Evolutionary conservation across 1,140 invertebrate species (phyloP).

Genomic region (Belonocnema kinseyi): DNA sequence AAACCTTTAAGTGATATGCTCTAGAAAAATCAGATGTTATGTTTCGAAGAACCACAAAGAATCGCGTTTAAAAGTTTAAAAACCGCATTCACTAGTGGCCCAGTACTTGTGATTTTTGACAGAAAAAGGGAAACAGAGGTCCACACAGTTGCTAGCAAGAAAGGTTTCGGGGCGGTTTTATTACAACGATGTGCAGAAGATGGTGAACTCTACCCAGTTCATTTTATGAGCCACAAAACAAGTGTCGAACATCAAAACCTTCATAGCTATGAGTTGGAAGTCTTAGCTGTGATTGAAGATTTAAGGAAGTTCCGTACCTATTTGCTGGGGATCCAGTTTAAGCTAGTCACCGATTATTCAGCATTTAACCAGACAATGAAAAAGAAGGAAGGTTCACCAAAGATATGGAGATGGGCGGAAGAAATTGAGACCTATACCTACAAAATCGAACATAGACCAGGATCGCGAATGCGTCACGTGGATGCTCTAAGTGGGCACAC

Average conservation of each 20-base stretch:
- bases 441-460: too few relatives aligned
- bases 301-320: too few relatives aligned
- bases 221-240: too few relatives aligned
- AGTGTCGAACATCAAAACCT: conserved; percentile 29
- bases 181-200: conserved; percentile 40
- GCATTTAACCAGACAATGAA: conserved; percentile 53
- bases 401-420: conserved; percentile 60
- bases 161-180: conserved; percentile 22
- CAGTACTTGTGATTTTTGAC: too few relatives aligned
- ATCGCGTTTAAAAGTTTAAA: conserved; percentile 44
- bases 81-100: conserved; percentile 37
- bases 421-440: too few relatives aligned
- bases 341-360: too few relatives aligned
- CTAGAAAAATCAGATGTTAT: conserved; percentile 34
- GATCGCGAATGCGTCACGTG: too few relatives aligned
- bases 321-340: too few relatives aligned
- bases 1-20: conserved; percentile 42
- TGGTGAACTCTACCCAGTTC: too few relatives aligned
- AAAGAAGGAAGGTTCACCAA: conserved; percentile 54
- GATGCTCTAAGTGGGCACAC: too few relatives aligned
- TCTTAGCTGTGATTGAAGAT: too few relatives aligned
- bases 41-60: too few relatives aligned
- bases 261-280: conserved; percentile 51
- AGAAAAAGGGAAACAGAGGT: conserved; percentile 57
- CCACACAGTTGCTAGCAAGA: conserved; percentile 57